phyloP scores from a whole-genome alignment of 1,140 invertebrate species.

The Tetraneura akinire region DNA sequence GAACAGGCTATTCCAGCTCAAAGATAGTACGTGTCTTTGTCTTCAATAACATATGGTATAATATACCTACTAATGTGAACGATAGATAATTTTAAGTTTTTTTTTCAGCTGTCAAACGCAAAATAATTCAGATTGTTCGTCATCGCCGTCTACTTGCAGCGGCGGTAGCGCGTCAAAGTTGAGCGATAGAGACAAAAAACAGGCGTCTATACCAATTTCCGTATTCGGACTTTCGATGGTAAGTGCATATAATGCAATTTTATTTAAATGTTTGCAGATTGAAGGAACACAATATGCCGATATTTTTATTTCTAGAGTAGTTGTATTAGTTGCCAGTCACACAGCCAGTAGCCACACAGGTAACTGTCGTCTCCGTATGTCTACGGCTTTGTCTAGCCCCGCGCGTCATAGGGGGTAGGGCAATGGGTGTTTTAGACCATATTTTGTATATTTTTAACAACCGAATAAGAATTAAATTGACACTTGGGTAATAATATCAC shows the following conservation, averaged over 20 bases:
- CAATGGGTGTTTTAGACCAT: no score
- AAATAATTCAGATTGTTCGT: slow-evolving; percentile 9
- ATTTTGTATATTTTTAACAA: no score
- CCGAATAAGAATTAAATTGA: no score
- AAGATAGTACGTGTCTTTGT: slow-evolving; percentile 68
- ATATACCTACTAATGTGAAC: not conserved
- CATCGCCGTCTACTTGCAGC: not conserved
- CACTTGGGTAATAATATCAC: no score
- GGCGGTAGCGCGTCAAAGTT: slow-evolving; percentile 61
- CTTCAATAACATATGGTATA: not conserved
- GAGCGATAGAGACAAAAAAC: slow-evolving; percentile 84
- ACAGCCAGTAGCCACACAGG: no score
- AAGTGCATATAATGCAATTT: slow-evolving; percentile 55
- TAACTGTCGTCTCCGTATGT: no score
- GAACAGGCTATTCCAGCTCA: slow-evolving; percentile 79
- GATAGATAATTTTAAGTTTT: not conserved
- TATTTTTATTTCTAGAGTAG: no score
- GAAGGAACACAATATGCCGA: no score
- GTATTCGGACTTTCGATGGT: slow-evolving; percentile 88
- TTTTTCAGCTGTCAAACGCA: slow-evolving; percentile 35
- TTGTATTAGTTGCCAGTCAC: no score
- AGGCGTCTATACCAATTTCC: slow-evolving; percentile 84
- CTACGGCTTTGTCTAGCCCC: no score
- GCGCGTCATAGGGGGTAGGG: no score
- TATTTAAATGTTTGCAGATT: no score